Evolutionary conservation across 2,113 vertebrate species (phyloP), one percentile per base, ranked within the genome.

Genomic region (Columba janthina): DNA sequence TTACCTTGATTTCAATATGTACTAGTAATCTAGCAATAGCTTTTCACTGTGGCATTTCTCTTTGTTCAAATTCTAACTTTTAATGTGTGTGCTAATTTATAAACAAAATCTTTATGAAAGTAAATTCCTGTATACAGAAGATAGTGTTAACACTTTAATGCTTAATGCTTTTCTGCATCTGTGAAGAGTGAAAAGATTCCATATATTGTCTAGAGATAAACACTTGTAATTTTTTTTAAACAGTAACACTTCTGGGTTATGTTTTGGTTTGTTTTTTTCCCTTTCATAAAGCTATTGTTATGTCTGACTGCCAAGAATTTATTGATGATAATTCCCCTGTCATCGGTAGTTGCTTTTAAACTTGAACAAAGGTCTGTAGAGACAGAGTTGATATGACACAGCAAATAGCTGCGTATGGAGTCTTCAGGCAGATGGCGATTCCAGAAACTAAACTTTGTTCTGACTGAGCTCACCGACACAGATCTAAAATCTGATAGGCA

Each of bases 381-480:
- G 83, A 53, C 48, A 90, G 83, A 36, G 73, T 85, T 83, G 92
- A 93, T 91, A 74, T 96, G 94, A 96, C 94, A 78, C 93, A 96
- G 94, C 96, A 96, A 13, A 92, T 90, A 89, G 48, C 36, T 65
- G 2, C 0, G 0, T 72, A 21, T 32, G 53, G 28, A 53, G 61
- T 64, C 18, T 60, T 25, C 77, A 50, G 70, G 72, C 48, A 81
- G 32, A 10, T 8, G 10, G 3, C 7, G 82, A 24, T 72, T 61
- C 7, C 56, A 48, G 90, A 65, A 67, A 70, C 34, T 64, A 72
- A 25, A 34, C 80, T 72, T 83, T 73, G 75, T 77, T 40, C 19
- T 66, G 62, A 26, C 50, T 32, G 65, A 60, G 22, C 10, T 62
- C 76, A 54, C 51, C 72, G 26, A 2, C 32, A 67, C 22, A 12